Evolutionary conservation across 2,797 vertebrate species (phyloP).

Genomic region (Pseudochromis fuscus): DNA sequence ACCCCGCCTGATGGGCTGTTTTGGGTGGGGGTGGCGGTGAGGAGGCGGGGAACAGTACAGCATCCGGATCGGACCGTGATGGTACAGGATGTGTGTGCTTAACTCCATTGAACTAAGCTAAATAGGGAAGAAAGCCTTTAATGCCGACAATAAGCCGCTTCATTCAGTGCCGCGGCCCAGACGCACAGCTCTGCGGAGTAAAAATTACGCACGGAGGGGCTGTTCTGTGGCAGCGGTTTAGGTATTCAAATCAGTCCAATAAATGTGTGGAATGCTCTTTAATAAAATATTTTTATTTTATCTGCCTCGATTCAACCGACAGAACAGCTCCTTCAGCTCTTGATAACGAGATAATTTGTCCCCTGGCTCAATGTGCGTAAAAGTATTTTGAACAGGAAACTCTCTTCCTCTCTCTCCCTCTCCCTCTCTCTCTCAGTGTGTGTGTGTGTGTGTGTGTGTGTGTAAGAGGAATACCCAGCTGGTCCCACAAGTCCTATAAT

Average conservation of each 20-base stretch:
- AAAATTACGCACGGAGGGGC: slow-evolving; percentile 63
- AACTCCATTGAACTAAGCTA: slow-evolving; percentile 79
- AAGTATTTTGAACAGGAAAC: slow-evolving; percentile 65
- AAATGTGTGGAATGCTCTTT: slow-evolving; percentile 48
- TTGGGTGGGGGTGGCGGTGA: slow-evolving; percentile 24
- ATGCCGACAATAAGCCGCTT: slow-evolving; percentile 81
- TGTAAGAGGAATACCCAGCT: slow-evolving; percentile 71
- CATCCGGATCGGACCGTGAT: slow-evolving; percentile 82
- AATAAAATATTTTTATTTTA: slow-evolving; percentile 14
- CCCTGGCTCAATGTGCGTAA: slow-evolving; percentile 64
- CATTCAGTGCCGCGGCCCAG: slow-evolving; percentile 77
- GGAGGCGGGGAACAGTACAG: slow-evolving; percentile 50
- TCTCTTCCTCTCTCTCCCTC: slow-evolving; percentile 24
- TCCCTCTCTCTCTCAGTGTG: slow-evolving; percentile 14
- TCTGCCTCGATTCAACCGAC: neutral
- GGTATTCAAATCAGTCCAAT: slow-evolving; percentile 24
- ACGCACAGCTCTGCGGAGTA: slow-evolving; percentile 74
- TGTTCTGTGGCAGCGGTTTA: slow-evolving; percentile 48
- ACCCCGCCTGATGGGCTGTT: slow-evolving; percentile 60
- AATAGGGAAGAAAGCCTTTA: slow-evolving; percentile 81
- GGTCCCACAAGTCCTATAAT: slow-evolving; percentile 83
- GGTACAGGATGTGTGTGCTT: slow-evolving; percentile 80
- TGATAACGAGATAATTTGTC: slow-evolving; percentile 63
- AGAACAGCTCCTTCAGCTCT: slow-evolving; percentile 5
- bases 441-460: slow-evolving; percentile 28